Conservation (phyloP, 2,888 invertebrate species). For the Cephus sareptanus region DNA sequence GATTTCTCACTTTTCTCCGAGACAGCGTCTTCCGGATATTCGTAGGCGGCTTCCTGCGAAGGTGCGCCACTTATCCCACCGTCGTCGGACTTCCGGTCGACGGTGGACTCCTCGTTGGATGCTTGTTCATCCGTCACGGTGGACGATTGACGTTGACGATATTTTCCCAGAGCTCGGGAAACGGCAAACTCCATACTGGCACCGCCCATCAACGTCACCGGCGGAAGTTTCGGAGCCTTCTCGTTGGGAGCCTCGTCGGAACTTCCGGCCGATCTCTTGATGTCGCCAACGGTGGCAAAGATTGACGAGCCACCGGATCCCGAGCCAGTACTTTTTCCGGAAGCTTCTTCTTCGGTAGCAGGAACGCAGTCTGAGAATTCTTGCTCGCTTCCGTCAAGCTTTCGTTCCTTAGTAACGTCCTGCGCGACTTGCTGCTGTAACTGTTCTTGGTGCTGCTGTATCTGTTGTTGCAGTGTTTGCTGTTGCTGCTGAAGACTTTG, state of each 20-base stretch:
- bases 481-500: conserved; percentile 42
- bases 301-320: conserved; percentile 74
- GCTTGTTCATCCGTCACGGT: conserved; percentile 78
- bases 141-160: conserved; percentile 78
- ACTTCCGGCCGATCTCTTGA: conserved; percentile 72
- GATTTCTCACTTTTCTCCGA: conserved; percentile 55
- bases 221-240: conserved; percentile 66
- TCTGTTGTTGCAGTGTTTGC: conserved; percentile 54
- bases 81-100: conserved; percentile 51
- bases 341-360: conserved; percentile 71
- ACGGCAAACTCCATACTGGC: conserved; percentile 87
- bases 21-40: conserved; percentile 47
- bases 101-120: conserved; percentile 67
- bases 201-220: conserved; percentile 70
- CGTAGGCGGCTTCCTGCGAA: conserved; percentile 48
- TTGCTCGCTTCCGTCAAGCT: conserved; percentile 71
- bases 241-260: conserved; percentile 71
- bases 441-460: conserved; percentile 53
- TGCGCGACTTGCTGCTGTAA: conserved; percentile 56
- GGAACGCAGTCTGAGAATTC: conserved; percentile 72
- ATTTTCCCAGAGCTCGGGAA: conserved; percentile 83
- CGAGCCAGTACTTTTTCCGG: conserved; percentile 71
- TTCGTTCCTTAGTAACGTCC: conserved; percentile 69
- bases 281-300: conserved; percentile 81
- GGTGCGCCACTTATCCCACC: conserved; percentile 40